phyloP scores from a whole-genome alignment of 2,797 vertebrate species.

The Thamnophis elegans region DNA sequence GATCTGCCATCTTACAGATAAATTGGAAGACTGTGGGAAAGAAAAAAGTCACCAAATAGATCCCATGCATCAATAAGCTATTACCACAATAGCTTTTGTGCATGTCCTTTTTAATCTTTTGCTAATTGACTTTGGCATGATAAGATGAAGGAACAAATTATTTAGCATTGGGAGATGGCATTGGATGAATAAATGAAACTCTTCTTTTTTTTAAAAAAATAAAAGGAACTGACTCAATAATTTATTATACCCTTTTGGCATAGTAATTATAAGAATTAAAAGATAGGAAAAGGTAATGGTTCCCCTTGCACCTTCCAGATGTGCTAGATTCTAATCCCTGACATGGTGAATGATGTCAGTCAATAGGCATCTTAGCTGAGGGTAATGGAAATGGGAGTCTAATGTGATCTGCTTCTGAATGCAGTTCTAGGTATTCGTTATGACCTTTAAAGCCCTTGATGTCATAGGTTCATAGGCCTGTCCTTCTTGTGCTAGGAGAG shows the following conservation, averaged over 20 bases:
- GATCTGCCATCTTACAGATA: not conserved
- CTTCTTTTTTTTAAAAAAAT: not conserved
- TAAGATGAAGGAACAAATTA: not conserved
- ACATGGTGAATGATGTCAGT: not conserved
- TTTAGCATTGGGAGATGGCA: not conserved
- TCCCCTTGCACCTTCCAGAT: not conserved
- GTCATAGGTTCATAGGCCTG: not conserved
- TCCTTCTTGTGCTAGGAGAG: not conserved
- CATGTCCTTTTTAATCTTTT: not conserved
- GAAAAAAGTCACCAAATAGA: not conserved
- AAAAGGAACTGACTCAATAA: not conserved
- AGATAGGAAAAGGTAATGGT: too few relatives aligned
- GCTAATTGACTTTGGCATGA: not conserved
- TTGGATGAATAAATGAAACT: not conserved
- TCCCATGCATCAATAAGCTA: not conserved
- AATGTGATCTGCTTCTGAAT: not conserved
- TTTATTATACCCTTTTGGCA: not conserved
- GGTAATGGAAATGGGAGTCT: not conserved
- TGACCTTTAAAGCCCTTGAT: not conserved
- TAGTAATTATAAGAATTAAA: not conserved
- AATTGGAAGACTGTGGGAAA: not conserved
- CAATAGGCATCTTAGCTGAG: not conserved
- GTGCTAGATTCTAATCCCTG: not conserved
- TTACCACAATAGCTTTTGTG: not conserved
- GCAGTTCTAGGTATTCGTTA: not conserved